A percentile compares a stretch with the other conserved stretches of the same genome.
Evolutionary conservation across 2,888 invertebrate species (phyloP).

Genomic region (Microctonus hyperodae): DNA sequence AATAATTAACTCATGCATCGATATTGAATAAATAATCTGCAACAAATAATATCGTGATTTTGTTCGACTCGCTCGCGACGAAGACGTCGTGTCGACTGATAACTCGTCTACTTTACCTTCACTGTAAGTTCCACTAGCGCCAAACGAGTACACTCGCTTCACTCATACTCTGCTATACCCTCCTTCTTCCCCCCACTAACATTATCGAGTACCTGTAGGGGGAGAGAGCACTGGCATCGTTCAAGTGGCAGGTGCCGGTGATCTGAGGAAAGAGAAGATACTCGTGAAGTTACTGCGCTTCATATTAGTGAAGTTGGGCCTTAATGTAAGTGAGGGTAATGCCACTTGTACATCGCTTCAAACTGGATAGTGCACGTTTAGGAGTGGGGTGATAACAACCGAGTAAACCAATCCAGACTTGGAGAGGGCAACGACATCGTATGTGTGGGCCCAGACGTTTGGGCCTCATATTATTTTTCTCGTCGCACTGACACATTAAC

Average conservation of each 20-base stretch:
- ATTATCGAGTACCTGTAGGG: conserved; percentile 2
- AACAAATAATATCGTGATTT: neutral
- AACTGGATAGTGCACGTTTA: conserved; percentile 9
- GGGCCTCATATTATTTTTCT: conserved; percentile 22
- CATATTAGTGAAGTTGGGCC: neutral
- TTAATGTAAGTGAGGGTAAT: neutral
- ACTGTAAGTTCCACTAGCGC: conserved; percentile 53
- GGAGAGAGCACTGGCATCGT: conserved; percentile 15
- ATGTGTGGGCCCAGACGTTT: conserved; percentile 28
- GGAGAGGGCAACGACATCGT: conserved; percentile 61
- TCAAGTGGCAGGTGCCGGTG: conserved; percentile 26
- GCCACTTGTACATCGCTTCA: neutral
- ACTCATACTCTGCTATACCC: conserved; percentile 4
- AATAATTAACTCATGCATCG: no score
- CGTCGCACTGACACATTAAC: conserved; percentile 29
- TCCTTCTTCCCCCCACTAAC: neutral
- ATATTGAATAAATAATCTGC: no score
- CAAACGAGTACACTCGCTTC: conserved; percentile 42
- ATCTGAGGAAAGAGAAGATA: neutral
- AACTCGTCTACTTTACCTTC: conserved; percentile 62
- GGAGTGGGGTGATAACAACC: neutral
- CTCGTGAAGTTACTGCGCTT: neutral
- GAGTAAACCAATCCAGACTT: conserved; percentile 41
- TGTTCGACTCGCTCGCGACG: conserved; percentile 54
- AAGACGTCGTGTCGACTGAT: conserved; percentile 62